Evolutionary conservation across 1,140 invertebrate species (phyloP), one percentile per base, ranked within the genome.

Genomic region (Drosophila persimilis): DNA sequence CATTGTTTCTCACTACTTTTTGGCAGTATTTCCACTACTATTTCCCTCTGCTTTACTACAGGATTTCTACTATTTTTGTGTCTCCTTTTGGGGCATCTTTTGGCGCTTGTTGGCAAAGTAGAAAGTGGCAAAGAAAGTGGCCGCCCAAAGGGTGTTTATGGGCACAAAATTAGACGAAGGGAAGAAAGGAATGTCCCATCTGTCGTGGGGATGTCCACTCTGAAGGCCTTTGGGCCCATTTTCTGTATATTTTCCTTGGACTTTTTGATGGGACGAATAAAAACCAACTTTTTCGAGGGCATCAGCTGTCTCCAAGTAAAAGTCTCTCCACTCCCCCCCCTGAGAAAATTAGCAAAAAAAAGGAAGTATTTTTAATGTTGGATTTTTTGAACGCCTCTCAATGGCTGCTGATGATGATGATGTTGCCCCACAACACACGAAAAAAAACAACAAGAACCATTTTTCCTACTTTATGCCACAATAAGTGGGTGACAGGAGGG

Each of bases 401-500:
- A 70, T 65, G 59, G 58, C 60, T 77, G 77, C 69, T 64, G 81
- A 77, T 80, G 73, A 80, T 80, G 73, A 80, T 63, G 77, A 57
- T 64, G 77, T 67, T 84, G 24, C 24, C 24, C 24, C 24, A 17
- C 17, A 17, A 17, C 17, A 17, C 17, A 17, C 0, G 17, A 0
- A 17, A 17, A 17, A 17, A 17, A 17, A 17, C 17, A 17, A 1
- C 17, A 17, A n/a, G n/a, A n/a, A 17, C 77, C 74, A 88, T 86
- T 86, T 85, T 88, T 81, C 55, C 77, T 81, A 78, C 64, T 89
- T 88, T 89, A 79, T 79, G 84, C 83, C 78, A 77, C 88, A 67
- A 79, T 89, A 88, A 88, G 84, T 88, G 84, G 83, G 78, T 88
- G 83, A 77, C 77, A 70, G 44, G 39, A 24, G 58, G 62, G 31